A percentile compares a stretch with the other conserved stretches of the same genome.
These are phyloP conservation scores for Ganaspis brasiliensis DNA, from an alignment of 2,888 invertebrate species.

Conservation along the genomic window DNA sequence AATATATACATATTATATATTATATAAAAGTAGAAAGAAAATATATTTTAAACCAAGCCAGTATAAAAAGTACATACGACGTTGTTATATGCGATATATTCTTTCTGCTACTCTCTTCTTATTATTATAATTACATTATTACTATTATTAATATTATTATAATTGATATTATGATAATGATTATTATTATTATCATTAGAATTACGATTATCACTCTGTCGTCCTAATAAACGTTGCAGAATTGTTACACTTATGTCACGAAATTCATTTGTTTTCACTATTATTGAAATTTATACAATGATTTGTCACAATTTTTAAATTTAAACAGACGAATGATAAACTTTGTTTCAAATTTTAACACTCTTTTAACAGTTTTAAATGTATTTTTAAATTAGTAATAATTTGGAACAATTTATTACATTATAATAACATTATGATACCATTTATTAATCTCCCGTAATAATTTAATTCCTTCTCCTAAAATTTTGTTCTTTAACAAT, in stretches of 20 bases:
- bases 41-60: constrained; percentile 40
- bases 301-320: neutral
- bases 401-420: too few relatives aligned
- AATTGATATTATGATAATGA: neutral
- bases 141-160: neutral
- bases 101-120: constrained; percentile 14
- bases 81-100: constrained; percentile 39
- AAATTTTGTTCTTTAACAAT: too few relatives aligned
- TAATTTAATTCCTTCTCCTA: too few relatives aligned
- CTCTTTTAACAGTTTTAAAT: too few relatives aligned
- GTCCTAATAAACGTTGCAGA: neutral
- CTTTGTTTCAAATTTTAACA: too few relatives aligned
- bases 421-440: too few relatives aligned
- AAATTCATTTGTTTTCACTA: neutral
- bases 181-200: neutral
- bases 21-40: constrained; percentile 31
- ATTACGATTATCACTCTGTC: constrained; percentile 6
- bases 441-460: too few relatives aligned
- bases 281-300: neutral
- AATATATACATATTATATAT: constrained; percentile 60
- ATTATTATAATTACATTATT: constrained; percentile 12
- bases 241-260: neutral
- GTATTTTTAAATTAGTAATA: too few relatives aligned
- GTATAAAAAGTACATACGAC: constrained; percentile 34
- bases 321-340: too few relatives aligned